Conservation (phyloP, 1,140 invertebrate species). For the Araneus ventricosus region DNA sequence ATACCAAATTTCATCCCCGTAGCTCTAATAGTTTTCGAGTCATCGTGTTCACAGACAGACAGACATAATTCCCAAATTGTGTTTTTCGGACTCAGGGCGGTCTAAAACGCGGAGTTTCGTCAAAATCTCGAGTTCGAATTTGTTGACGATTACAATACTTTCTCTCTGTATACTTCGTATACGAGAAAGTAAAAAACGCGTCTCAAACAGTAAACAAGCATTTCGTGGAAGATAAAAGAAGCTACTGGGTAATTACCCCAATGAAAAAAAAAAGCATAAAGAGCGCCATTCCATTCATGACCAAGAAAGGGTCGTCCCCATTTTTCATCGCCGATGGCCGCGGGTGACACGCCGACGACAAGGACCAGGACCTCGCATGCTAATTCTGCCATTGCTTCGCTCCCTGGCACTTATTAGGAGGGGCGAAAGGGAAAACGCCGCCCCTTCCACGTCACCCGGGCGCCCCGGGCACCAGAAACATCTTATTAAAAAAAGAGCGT, state of each 20-base stretch:
- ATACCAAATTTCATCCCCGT: too few relatives aligned
- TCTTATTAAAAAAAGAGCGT: conserved; percentile 17
- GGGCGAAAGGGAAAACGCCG: neutral
- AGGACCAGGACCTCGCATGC: neutral
- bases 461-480: neutral
- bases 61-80: too few relatives aligned
- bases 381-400: neutral
- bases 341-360: neutral
- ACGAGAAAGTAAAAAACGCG: neutral
- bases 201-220: neutral
- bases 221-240: neutral
- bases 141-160: too few relatives aligned
- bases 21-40: too few relatives aligned
- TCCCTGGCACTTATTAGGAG: neutral
- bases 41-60: too few relatives aligned
- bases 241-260: neutral
- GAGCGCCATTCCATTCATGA: conserved; percentile 9
- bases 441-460: neutral
- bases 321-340: conserved; percentile 1
- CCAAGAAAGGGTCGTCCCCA: neutral
- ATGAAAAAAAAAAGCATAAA: neutral
- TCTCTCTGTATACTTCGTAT: too few relatives aligned
- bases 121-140: too few relatives aligned
- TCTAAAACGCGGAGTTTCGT: too few relatives aligned
- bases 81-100: too few relatives aligned